Percentiles rank a stretch among this genome's conserved stretches.
These are phyloP conservation scores for Onychomys torridus DNA, from an alignment of 2,797 vertebrate species.

Conservation along the genomic window DNA sequence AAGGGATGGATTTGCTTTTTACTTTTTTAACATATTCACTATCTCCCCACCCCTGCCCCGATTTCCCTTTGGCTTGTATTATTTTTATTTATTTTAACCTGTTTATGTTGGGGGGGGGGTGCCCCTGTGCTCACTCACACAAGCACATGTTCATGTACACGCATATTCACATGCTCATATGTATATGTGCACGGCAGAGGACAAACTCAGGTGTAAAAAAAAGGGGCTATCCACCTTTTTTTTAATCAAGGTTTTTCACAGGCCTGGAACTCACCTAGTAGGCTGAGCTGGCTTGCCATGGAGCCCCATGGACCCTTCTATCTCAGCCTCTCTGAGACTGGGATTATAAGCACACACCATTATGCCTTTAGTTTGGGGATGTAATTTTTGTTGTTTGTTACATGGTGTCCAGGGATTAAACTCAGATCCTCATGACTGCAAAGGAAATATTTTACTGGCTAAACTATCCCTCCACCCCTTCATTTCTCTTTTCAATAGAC, in stretches of 20 bases:
- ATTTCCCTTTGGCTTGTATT: background rate
- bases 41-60: background rate
- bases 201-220: background rate
- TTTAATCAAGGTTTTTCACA: background rate
- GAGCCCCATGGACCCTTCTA: background rate
- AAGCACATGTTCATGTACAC: background rate
- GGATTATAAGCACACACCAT: background rate
- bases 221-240: background rate
- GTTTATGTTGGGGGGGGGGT: background rate
- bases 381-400: background rate
- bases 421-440: background rate
- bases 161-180: background rate
- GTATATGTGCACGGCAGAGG: background rate
- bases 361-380: background rate
- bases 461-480: background rate
- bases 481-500: background rate
- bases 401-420: background rate
- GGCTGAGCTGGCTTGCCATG: background rate
- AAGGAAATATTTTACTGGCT: background rate
- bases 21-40: slow-evolving; percentile 4
- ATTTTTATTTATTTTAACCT: background rate
- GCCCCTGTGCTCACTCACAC: too few relatives aligned
- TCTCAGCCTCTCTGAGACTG: background rate
- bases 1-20: background rate
- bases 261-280: background rate